Evolutionary conservation across 1,140 invertebrate genomes (phyloP), one percentile per base, ranked within the genome.

Genomic region (Stegodyphus mimosarum): DNA sequence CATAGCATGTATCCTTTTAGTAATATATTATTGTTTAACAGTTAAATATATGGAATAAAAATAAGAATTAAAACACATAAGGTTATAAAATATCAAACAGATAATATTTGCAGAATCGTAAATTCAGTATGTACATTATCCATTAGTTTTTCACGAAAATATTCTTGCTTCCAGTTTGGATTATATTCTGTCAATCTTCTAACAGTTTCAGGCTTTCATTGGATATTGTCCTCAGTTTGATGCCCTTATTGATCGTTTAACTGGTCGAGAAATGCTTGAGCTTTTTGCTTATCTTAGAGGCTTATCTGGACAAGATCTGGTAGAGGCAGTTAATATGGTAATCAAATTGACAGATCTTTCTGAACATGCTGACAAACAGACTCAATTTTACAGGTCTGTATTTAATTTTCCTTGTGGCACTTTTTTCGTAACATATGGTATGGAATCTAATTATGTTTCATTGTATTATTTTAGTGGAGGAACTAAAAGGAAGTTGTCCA

Each of bases 171-270:
- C 33, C 33, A 33, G 33, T 33, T 33, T 33, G 33, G 3, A 33
- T 33, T 33, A 33, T 33, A 33, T 33, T 33, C 33, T 33, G 33
- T 33, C 33, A 33, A 33, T 33, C 33, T 33, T 33, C 33, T 18
- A 6, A 2, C 17, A 72, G 70, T 72, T 72, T n/a, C 70, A 72
- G 70, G 5, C 49, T 49, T n/a, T 13, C n/a, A 72, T 95, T 83
- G 94, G 95, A 15, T 96, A 96, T 89, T 96, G 95, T 90, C 95
- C 95, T 15, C 91, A 92, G 88, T 90, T 89, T 86, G 90, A 92
- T 88, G 90, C 90, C 6, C 87, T 92, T 7, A 88, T 91, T 72
- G 90, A 90, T 13, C 88, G 90, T 50, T 87, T 92, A 5, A 91
- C 90, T 11, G 90, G 90, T 0, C 84, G 86, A 48, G 92, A 92